These are phyloP conservation scores for Theonella swinhoei DNA, from an alignment of 37 sponge, comb jelly and placozoan species.

Conservation along the genomic window DNA sequence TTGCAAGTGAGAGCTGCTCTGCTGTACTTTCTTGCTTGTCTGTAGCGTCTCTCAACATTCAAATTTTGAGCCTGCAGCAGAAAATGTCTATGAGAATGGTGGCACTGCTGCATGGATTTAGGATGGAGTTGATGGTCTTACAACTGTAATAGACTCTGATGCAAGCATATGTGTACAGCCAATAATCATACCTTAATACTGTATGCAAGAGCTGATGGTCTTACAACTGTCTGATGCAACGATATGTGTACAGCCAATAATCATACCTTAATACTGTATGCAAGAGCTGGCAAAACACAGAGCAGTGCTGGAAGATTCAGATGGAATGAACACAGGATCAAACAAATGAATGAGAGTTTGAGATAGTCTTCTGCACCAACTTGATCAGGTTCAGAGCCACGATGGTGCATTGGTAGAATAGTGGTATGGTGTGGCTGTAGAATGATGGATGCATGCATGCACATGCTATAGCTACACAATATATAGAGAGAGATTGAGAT, in stretches of 20 bases:
- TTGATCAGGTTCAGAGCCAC: background rate
- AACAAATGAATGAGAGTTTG: background rate
- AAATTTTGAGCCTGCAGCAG: conserved; percentile 3
- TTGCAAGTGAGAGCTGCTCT: conserved; percentile 2
- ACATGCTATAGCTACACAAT: too few species aligned
- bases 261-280: conserved; percentile 11
- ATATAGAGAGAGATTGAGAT: too few species aligned
- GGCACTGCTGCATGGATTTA: too few species aligned
- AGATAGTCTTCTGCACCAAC: conserved; percentile 23
- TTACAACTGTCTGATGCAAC: too few species aligned
- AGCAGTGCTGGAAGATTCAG: conserved; percentile 29
- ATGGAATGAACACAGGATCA: conserved; percentile 17
- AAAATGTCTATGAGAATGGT: background rate
- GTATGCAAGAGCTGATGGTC: too few species aligned
- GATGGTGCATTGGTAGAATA: background rate
- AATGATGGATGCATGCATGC: too few species aligned
- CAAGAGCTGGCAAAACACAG: background rate
- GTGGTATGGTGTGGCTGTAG: background rate
- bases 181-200: conserved; percentile 7
- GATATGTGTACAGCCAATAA: background rate
- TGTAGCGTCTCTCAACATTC: background rate
- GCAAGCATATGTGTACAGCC: too few species aligned
- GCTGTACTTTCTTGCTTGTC: background rate
- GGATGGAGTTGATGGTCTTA: too few species aligned
- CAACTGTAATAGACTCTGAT: too few species aligned